Base-by-base conservation (phyloP, 2,888 invertebrate species). In the Nemotelus pantherinus region DNA sequence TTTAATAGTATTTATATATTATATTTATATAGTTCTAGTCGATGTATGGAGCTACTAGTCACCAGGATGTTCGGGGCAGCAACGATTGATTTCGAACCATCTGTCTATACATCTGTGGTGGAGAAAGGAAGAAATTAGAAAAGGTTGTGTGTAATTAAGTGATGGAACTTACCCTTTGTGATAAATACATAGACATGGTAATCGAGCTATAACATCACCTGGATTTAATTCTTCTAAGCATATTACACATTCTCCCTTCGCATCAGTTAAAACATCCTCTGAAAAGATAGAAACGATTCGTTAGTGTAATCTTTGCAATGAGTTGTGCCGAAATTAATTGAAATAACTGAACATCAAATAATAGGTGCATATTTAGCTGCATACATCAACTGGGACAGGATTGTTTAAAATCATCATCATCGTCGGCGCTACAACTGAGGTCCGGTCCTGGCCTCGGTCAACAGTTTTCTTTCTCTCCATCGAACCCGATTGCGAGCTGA, bases 171-270 rank as follows among this genome's bases (percentile, higher is more conserved):
- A 97, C 97, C 93, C 93, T 91, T 98, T 99, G 89, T 99, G 99
- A 89, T 99, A 99, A 91, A 99, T 96, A 92, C 99, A 99, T 85
- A 99, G 94, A 90, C 99, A 99, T 85, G 99, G 99, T 89, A 99
- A 92, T 88, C 99, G 94, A 84, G 99, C 99, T 88, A 99, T 99
- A 84, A 95, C 94, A 89, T 99, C 95, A 80, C 99, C 99, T 85
- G 95, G 93, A 85, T 92, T 92, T 87, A 99, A 92, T 87, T 99
- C 98, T 88, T 99, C 99, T 86, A 99, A 92, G 89, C 99, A 99
- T 89, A 99, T 99, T 85, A 97, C 96, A 90, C 99, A 99, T 90
- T 99, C 99, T 81, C 97, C 98, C 90, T 98, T 98, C 86, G 96
- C 93, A 88, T 98, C 98, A 84, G 93, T 93, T 89, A 99, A 90